Evolutionary conservation across 1,140 invertebrate species (phyloP), one percentile per base, ranked within the genome.

Genomic region (Lepidotrigona ventralis): DNA sequence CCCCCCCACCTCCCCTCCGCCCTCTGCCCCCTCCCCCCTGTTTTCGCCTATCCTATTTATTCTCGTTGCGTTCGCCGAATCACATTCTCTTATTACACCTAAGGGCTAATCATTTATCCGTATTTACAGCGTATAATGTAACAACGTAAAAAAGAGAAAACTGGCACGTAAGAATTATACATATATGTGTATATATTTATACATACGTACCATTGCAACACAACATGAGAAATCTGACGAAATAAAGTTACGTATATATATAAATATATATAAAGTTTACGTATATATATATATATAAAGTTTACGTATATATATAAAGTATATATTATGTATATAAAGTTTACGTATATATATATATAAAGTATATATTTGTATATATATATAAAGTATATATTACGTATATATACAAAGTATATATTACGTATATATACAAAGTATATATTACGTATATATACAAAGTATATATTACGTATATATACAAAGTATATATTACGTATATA

Each of bases 171-270:
- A 85, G 76, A 83, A 64, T 81, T 73, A 87, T 84, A 90, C 72
- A 90, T 85, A 89, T 80, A 90, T 82, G 73, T 90, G 84, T 90
- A 91, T 89, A 91, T 91, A 91, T 89, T 88, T 91, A 90, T 91
- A 91, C 86, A 90, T 90, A 90, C 80, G 70, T 89, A 90, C 58
- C 66, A 77, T 87, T 86, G 39, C 39, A 83, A 75, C 79, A 82
- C 70, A 86, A 81, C 78, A 83, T 85, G 85, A 84, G 76, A 88
- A 76, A 87, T 87, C 73, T 90, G 82, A 87, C 54, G 76, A 88
- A 89, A 90, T 89, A 90, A 89, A n/a, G n/a, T n/a, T 33, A 33
- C 4, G 1, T 33, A 33, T 33, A 33, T 33, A 0, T 33, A 33
- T 33, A 3, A 3, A 33, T 33, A 3, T 33, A 33, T 33, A 33